Evolutionary conservation across 2,113 vertebrate genomes (phyloP).

Genomic region (Rhinopomastus cyanomelas): DNA sequence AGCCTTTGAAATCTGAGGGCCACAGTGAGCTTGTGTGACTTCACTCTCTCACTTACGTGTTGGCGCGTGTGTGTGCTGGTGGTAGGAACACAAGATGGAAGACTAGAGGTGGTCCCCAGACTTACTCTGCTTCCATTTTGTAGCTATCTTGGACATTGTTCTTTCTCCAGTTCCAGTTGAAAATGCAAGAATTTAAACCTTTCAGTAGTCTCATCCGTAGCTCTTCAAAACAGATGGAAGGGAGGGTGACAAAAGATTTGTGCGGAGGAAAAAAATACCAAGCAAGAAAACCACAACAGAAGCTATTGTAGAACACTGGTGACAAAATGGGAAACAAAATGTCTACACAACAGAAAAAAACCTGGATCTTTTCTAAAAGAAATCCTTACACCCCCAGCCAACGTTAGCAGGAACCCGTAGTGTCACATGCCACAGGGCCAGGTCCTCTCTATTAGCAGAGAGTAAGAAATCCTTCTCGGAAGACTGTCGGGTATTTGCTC

Average conservation of each 20-base stretch:
- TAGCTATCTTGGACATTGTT: neutral
- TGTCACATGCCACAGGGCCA: neutral
- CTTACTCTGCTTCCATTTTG: neutral
- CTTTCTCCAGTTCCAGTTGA: slow-evolving; percentile 3
- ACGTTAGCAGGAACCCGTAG: neutral
- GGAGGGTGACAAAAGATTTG: slow-evolving; percentile 23
- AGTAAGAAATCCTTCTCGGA: neutral
- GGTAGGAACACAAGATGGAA: neutral
- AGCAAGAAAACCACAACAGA: slow-evolving; percentile 35
- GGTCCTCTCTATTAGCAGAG: neutral
- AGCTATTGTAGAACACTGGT: slow-evolving; percentile 8
- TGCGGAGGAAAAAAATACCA: neutral
- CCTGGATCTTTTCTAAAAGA: neutral
- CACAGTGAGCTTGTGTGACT: neutral
- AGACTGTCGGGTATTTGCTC: neutral
- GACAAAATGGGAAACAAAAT: slow-evolving; percentile 11
- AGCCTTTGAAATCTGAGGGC: neutral
- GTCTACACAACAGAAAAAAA: neutral
- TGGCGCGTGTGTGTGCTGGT: neutral
- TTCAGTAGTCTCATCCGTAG: neutral
- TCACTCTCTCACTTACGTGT: rapidly evolving
- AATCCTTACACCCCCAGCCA: neutral
- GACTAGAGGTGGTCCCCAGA: neutral
- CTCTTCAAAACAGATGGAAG: slow-evolving; percentile 47
- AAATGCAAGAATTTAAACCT: neutral